Base-by-base conservation (phyloP, 2,113 vertebrate genomes). In the Macquaria australasica region DNA sequence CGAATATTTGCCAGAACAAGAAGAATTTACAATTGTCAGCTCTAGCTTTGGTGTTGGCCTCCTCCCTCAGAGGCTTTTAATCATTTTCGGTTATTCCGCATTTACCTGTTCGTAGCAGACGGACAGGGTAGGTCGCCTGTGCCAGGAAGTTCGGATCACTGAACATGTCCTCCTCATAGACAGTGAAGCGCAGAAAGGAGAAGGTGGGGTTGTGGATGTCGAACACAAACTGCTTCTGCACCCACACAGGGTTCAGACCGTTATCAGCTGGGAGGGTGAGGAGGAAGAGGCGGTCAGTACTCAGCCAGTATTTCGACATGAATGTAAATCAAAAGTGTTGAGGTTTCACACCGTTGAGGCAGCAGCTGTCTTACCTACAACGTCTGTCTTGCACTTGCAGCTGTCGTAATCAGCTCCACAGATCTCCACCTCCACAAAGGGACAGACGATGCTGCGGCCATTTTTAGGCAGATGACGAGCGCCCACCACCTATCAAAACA, bases 131-230 rank as follows among this genome's bases (percentile, higher is more conserved):
- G 11, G 95, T 96, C 1, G 96, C 96, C 90, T 97, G 97, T 3
- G 97, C 97, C 94, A 97, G 77, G 91, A 97, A 97, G 94, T 97
- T 97, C 8, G 97, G 97, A 79, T 97, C 97, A 0, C 97, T 97
- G 95, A 97, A 97, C 96, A 97, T 97, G 96, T 97, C 97, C 93
- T 97, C 97, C 87, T 97, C 97, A 0, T 96, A 97, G 37, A 97
- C 96, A 63, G 96, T 96, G 0, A 97, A 97, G 50, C 97, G 96
- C 73, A 97, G 95, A 76, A 97, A 97, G 84, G 96, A 93, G 0
- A 97, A 97, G 84, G 96, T 94, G 0, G 97, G 96, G 83, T 97
- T 97, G 87, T 96, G 97, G 89, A 97, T 93, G 87, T 97, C 97
- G 0, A 97, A 97, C 81, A 97, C 95, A 0, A 97, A 97, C 91